Base-by-base conservation (phyloP, 2,888 invertebrate genomes). In the Psylliodes chrysocephalus region DNA sequence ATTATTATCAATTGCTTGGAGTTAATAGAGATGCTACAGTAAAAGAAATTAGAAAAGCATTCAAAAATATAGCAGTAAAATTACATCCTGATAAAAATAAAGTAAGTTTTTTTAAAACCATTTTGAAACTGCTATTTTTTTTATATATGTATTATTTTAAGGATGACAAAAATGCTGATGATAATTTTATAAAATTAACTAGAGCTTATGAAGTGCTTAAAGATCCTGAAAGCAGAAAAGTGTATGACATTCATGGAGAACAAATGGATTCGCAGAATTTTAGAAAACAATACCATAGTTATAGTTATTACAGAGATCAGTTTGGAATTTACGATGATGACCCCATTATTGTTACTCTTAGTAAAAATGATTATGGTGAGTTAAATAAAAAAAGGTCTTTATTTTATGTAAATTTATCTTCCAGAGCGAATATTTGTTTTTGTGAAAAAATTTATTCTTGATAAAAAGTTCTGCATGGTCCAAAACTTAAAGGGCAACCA, bases 311-410 rank as follows among this genome's bases (percentile, higher is more conserved):
- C 77, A 88, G 87, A 70, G 87, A 91, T 75, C 88, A 90, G 73
- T 91, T 95, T 85, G 95, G 94, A 60, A 87, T 95, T 66, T 95
- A 95, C 81, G 92, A 94, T 78, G 91, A 94, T 78, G 94, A 95
- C 83, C 89, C 88, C 17, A 88, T 90, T 81, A 91, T 95, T 64
- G 88, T 92, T 19, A 93, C 93, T 0, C 82, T 95, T 1, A 90
- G 89, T 71, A 86, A 86, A 73, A 85, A 87, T 63, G 91, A 89
- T 77, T 95, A 91, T 85, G 89, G 93, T 93, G 82, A 86, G 60
- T 61, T 28, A 60, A 30, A 57, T 7, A n/a, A n/a, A n/a, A n/a
- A n/a, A n/a, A n/a, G n/a, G n/a, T n/a, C n/a, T n/a, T n/a, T n/a
- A n/a, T n/a, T n/a, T n/a, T n/a, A n/a, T n/a, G n/a, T n/a, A n/a